These are phyloP conservation scores for Eilema depressum DNA, from an alignment of 2,888 invertebrate species.

Conservation along the genomic window DNA sequence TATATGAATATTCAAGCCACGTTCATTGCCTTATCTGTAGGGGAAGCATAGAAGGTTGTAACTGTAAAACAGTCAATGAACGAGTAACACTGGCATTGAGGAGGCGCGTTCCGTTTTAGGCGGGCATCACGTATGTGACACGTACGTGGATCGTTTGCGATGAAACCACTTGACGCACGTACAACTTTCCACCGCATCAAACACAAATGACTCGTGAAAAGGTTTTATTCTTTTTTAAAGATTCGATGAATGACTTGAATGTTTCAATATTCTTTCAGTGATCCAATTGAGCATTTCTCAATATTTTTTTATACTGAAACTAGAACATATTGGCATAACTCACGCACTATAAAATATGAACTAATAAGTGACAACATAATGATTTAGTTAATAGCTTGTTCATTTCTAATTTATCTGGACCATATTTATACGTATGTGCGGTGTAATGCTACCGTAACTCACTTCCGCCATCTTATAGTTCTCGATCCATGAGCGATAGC, in stretches of 20 bases:
- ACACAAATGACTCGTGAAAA: conserved; percentile 64
- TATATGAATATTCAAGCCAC: conserved; percentile 78
- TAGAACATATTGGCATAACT: background rate
- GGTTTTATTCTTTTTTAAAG: conserved; percentile 53
- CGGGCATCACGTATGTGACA: conserved; percentile 72
- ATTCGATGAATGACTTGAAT: conserved; percentile 38
- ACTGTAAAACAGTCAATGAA: conserved; percentile 82
- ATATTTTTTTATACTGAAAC: background rate
- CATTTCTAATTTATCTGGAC: conserved; percentile 35
- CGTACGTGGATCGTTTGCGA: conserved; percentile 71
- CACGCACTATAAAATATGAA: conserved; percentile 5
- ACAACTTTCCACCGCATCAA: conserved; percentile 76
- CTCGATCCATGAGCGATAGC: conserved; percentile 50
- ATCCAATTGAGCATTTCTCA: background rate
- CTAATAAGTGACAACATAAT: conserved; percentile 16
- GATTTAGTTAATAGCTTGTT: conserved; percentile 27
- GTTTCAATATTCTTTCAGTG: background rate
- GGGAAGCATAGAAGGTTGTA: conserved; percentile 72
- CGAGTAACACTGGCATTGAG: conserved; percentile 82
- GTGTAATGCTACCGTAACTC: conserved; percentile 47
- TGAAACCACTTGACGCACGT: conserved; percentile 61
- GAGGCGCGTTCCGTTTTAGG: conserved; percentile 72
- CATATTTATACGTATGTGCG: conserved; percentile 39
- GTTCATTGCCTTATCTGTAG: conserved; percentile 69
- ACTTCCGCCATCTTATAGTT: conserved; percentile 56